Percentiles rank a stretch among this genome's conserved stretches.
These are phyloP conservation scores for Pipa parva DNA, from an alignment of 2,113 vertebrate genomes.

Conservation along the genomic window DNA sequence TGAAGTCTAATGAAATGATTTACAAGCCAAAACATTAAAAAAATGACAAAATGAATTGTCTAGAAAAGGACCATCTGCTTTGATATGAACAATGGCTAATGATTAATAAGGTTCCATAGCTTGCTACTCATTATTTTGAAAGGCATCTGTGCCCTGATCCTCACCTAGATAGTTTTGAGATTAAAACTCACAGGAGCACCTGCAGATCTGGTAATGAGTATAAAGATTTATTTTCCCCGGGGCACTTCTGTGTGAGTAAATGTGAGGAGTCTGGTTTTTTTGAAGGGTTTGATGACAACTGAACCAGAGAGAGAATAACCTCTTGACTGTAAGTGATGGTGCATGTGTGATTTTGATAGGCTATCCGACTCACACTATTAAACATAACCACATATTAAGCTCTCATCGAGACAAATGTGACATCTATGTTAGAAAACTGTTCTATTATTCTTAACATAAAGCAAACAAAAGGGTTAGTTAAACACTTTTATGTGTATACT, in stretches of 20 bases:
- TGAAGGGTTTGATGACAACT: slow-evolving; percentile 1
- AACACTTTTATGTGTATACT: too few relatives aligned
- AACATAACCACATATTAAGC: too few relatives aligned
- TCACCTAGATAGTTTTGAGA: slow-evolving; percentile 17
- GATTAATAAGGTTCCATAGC: slow-evolving; percentile 23
- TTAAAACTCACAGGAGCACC: slow-evolving; percentile 23
- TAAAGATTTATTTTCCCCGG: slow-evolving; percentile 2
- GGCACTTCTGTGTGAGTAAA: background rate
- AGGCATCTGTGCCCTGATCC: slow-evolving; percentile 23
- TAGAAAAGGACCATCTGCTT: slow-evolving; percentile 28
- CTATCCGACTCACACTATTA: too few relatives aligned
- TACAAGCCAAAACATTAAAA: too few relatives aligned
- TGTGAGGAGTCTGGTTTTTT: background rate
- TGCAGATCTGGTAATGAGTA: slow-evolving; percentile 11
- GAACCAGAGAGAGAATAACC: slow-evolving; percentile 3
- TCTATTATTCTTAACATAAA: too few relatives aligned
- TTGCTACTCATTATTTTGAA: slow-evolving; percentile 7
- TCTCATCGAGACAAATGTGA: too few relatives aligned
- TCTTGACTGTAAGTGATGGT: background rate
- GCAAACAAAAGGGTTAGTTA: too few relatives aligned
- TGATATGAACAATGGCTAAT: slow-evolving; percentile 28
- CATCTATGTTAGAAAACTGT: too few relatives aligned
- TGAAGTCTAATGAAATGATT: too few relatives aligned
- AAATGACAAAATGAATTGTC: too few relatives aligned
- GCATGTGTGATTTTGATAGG: background rate